phyloP scores from a whole-genome alignment of 2,113 vertebrate genomes.

The Cheirogaleus medius region DNA sequence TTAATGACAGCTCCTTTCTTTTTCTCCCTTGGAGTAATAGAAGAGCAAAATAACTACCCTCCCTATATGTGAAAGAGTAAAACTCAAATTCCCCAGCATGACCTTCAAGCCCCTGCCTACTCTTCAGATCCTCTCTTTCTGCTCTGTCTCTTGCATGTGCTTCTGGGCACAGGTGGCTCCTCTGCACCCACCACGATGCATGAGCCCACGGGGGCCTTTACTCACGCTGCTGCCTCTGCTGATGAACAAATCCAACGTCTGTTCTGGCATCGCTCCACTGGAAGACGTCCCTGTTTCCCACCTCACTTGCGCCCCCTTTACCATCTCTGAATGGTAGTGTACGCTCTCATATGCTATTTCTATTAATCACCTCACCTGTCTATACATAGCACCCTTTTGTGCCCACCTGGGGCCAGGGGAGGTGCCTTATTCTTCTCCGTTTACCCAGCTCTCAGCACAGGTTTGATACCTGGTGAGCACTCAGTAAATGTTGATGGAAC shows the following conservation, averaged over 20 bases:
- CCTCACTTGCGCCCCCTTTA: neutral
- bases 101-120: neutral
- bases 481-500: neutral
- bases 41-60: neutral
- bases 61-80: neutral
- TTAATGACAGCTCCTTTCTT: neutral
- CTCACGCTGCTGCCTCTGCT: neutral
- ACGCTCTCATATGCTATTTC: fast-evolving
- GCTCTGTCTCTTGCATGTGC: neutral
- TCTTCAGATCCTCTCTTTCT: neutral
- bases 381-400: neutral
- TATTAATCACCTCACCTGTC: neutral
- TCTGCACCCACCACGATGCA: no score
- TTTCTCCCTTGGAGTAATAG: neutral
- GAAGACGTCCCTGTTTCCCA: neutral
- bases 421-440: neutral
- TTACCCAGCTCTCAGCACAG: neutral
- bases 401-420: neutral
- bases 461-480: neutral
- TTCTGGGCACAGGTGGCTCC: neutral
- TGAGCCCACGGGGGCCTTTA: neutral
- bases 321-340: neutral
- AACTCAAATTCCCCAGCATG: neutral
- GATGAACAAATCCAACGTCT: neutral
- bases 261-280: neutral